A percentile compares a stretch with the other conserved stretches of the same genome.
Evolutionary conservation across 2,797 vertebrate genomes (phyloP).

Genomic region (Microctenopoma steveboyesi): DNA sequence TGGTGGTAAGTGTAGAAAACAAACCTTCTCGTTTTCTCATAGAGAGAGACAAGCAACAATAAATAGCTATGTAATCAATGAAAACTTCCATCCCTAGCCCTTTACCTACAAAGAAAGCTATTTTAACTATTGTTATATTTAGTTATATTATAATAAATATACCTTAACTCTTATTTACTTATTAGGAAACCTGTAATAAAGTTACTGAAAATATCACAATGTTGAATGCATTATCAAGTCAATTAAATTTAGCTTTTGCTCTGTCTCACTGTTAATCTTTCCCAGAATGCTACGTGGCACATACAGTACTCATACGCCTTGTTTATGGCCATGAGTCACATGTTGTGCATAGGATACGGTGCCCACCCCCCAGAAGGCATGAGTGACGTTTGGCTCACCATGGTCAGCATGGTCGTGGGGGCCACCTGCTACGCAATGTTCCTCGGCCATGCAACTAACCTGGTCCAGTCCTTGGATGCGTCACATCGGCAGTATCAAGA

Average conservation of each 20-base stretch:
- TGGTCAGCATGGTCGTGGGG: constrained; percentile 95
- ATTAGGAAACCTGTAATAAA: not conserved
- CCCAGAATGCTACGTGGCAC: constrained; percentile 94
- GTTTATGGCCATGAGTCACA: constrained; percentile 98
- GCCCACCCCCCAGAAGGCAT: constrained; percentile 90
- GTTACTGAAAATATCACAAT: not conserved
- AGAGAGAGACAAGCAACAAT: too few species aligned
- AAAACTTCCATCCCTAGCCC: too few species aligned
- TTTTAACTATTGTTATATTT: too few species aligned
- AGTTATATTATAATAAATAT: too few species aligned
- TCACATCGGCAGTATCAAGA: constrained; percentile 97
- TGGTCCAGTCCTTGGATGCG: constrained; percentile 94
- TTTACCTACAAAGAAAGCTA: too few species aligned
- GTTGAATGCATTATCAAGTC: too few species aligned
- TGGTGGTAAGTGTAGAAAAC: constrained; percentile 88
- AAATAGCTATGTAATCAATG: too few species aligned
- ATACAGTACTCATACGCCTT: constrained; percentile 93
- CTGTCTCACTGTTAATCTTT: constrained; percentile 9
- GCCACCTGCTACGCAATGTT: constrained; percentile 99
- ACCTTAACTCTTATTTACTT: too few species aligned
- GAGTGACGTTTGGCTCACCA: constrained; percentile 92
- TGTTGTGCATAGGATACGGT: constrained; percentile 96
- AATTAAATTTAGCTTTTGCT: not conserved
- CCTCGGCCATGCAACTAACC: constrained; percentile 92
- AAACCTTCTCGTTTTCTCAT: too few species aligned